These are phyloP conservation scores for Pandemis heparana DNA, from an alignment of 2,888 invertebrate genomes.

Conservation along the genomic window DNA sequence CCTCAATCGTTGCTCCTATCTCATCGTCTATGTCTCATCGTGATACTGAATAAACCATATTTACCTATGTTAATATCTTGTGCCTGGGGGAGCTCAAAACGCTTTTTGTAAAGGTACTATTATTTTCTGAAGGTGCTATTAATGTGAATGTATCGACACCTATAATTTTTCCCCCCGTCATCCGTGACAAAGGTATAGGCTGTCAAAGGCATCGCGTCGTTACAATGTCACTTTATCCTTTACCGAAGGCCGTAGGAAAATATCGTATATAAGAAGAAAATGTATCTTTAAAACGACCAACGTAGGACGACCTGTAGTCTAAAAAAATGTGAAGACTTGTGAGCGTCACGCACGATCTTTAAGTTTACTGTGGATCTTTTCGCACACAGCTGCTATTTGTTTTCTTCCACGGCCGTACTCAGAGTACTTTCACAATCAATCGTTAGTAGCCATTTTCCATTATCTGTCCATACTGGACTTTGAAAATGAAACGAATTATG, in stretches of 20 bases:
- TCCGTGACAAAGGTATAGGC: constrained; percentile 67
- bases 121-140: constrained; percentile 9
- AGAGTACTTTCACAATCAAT: not conserved
- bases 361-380: not conserved
- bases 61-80: not conserved
- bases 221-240: constrained; percentile 65
- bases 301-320: constrained; percentile 53
- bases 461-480: not conserved
- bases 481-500: not conserved
- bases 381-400: not conserved
- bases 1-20: too few relatives aligned
- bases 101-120: constrained; percentile 10
- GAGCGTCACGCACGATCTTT: not conserved
- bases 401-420: not conserved
- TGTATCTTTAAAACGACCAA: constrained; percentile 63
- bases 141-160: constrained; percentile 42
- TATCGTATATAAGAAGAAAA: constrained; percentile 73
- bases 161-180: constrained; percentile 61
- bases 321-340: constrained; percentile 41
- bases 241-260: constrained; percentile 61
- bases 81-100: not conserved
- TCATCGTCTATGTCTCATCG: too few relatives aligned
- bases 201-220: constrained; percentile 74
- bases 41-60: not conserved
- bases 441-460: not conserved